Percentiles rank a stretch among this genome's conserved stretches.
These are phyloP conservation scores for Nymphicus hollandicus DNA, from an alignment of 2,113 vertebrate genomes.

Conservation along the genomic window DNA sequence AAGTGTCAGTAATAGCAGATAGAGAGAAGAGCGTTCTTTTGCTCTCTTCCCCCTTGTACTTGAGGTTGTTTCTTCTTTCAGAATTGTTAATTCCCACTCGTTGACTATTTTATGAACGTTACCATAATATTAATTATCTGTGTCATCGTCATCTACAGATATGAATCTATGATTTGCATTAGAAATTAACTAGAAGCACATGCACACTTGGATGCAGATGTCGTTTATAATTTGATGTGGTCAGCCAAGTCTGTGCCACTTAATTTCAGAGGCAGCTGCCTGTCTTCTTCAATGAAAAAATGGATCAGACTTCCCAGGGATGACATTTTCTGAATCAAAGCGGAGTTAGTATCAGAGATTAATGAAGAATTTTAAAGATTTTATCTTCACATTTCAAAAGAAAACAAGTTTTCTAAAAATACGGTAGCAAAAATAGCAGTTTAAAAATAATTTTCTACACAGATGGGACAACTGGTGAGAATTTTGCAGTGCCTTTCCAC, in stretches of 20 bases:
- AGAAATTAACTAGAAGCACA: background rate
- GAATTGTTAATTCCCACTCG: background rate
- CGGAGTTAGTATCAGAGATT: background rate
- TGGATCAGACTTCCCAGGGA: background rate
- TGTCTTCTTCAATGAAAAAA: background rate
- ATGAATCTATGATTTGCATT: background rate
- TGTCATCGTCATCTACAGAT: background rate
- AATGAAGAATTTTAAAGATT: background rate
- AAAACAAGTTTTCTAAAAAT: background rate
- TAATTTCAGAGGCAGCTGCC: background rate
- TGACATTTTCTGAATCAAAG: background rate
- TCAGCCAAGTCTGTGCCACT: background rate
- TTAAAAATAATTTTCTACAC: background rate
- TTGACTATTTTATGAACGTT: background rate
- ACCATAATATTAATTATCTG: background rate
- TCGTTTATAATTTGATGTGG: background rate
- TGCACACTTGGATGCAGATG: rapidly evolving
- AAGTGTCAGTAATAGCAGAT: background rate
- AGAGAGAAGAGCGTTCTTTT: background rate
- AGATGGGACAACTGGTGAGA: background rate
- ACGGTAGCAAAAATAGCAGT: background rate
- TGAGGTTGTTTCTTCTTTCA: background rate
- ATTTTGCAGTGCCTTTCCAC: background rate
- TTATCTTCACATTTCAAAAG: background rate
- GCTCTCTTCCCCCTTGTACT: background rate